phyloP scores from a whole-genome alignment of 2,113 vertebrate genomes.

The Boleophthalmus pectinirostris region DNA sequence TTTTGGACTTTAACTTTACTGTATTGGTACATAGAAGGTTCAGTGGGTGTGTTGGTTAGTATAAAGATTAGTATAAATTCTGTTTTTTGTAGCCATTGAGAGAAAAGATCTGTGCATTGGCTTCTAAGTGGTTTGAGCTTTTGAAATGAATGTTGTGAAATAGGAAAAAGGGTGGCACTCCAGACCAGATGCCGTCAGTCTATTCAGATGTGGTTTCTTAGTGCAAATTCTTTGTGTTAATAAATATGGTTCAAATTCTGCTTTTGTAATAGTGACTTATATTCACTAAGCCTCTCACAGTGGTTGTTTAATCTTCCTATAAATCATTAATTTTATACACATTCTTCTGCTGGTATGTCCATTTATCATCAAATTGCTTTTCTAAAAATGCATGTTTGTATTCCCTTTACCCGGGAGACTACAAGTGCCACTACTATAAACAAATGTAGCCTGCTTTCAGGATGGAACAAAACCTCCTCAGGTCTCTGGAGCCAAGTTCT shows the following conservation, averaged over 20 bases:
- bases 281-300: background rate
- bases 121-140: too few relatives aligned
- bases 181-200: too few relatives aligned
- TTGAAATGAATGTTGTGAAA: too few relatives aligned
- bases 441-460: slow-evolving; percentile 1
- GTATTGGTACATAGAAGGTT: background rate
- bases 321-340: background rate
- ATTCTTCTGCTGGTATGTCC: background rate
- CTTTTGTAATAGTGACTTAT: background rate
- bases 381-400: slow-evolving; percentile 1
- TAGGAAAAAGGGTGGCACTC: too few relatives aligned
- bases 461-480: background rate
- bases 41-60: background rate
- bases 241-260: background rate
- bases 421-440: slow-evolving; percentile 1
- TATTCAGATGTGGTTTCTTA: background rate
- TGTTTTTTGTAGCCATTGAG: too few relatives aligned
- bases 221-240: background rate
- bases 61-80: background rate
- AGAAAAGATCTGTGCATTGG: too few relatives aligned
- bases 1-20: too few relatives aligned
- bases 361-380: background rate
- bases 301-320: background rate
- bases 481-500: slow-evolving; percentile 6
- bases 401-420: background rate